Percentiles rank a stretch among this genome's conserved stretches.
Conservation (phyloP, 2,888 invertebrate species). For the Parapristionchus giblindavisi region DNA sequence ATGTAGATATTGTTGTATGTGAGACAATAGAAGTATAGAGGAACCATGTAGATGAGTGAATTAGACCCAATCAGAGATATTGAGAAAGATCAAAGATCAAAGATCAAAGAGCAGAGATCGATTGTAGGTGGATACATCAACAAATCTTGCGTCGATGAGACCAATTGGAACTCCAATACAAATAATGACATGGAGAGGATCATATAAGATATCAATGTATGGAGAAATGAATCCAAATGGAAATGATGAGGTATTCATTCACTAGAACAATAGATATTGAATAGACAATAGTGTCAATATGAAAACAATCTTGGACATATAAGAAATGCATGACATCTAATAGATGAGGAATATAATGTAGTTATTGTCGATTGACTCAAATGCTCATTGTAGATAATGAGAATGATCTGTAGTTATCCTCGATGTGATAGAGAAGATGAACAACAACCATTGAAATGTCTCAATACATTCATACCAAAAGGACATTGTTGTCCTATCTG, state of each 20-base stretch:
- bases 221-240: constrained; percentile 18
- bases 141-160: background rate
- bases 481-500: constrained; percentile 56
- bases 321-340: background rate
- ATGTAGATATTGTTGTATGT: too few species aligned
- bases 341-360: background rate
- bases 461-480: constrained; percentile 43
- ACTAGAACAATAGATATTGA: background rate
- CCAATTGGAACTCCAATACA: constrained; percentile 20
- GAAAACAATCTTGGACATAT: background rate
- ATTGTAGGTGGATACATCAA: too few species aligned
- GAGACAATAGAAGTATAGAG: too few species aligned
- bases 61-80: too few species aligned
- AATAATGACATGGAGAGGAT: background rate
- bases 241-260: constrained; percentile 10
- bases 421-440: background rate
- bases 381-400: constrained; percentile 43
- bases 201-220: background rate
- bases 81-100: too few species aligned
- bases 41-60: too few species aligned
- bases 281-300: background rate
- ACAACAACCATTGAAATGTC: constrained; percentile 34
- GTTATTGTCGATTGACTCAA: background rate
- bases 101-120: too few species aligned
- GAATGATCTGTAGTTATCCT: constrained; percentile 45